These are phyloP conservation scores for Oreochromis mossambicus DNA, from an alignment of 2,797 vertebrate species.

Conservation along the genomic window DNA sequence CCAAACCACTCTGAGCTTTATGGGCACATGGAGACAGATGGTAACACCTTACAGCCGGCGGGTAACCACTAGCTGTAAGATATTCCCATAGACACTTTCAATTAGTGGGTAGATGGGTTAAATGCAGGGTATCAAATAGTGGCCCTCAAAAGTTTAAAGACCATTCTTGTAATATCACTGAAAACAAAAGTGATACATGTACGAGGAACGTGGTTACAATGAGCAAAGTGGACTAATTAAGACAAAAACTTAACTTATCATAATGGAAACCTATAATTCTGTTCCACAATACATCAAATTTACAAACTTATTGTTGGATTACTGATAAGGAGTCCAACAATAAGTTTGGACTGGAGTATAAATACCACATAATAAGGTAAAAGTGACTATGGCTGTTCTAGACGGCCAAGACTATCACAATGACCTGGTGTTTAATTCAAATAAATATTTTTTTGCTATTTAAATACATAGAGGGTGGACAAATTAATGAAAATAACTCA, in stretches of 20 bases:
- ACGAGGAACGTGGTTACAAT: not conserved
- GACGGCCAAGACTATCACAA: accelerated
- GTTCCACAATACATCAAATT: not conserved
- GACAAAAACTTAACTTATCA: not conserved
- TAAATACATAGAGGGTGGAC: not conserved
- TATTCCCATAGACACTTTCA: conserved; percentile 14
- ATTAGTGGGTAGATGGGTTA: not conserved
- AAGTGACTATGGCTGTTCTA: not conserved
- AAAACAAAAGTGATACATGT: not conserved
- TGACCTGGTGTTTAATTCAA: not conserved
- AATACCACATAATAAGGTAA: not conserved
- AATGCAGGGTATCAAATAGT: not conserved
- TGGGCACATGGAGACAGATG: conserved; percentile 16
- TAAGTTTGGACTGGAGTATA: not conserved
- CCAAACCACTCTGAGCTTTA: conserved; percentile 30
- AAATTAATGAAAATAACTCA: not conserved
- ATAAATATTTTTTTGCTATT: not conserved
- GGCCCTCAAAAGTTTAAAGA: conserved; percentile 3
- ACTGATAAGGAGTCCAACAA: not conserved
- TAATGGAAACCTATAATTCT: not conserved
- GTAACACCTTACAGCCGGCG: conserved; percentile 19
- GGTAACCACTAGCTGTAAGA: not conserved
- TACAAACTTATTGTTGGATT: not conserved
- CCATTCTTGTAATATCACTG: not conserved
- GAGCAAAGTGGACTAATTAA: not conserved